Conservation (phyloP, 2,113 vertebrate species). For the Scomber japonicus region DNA sequence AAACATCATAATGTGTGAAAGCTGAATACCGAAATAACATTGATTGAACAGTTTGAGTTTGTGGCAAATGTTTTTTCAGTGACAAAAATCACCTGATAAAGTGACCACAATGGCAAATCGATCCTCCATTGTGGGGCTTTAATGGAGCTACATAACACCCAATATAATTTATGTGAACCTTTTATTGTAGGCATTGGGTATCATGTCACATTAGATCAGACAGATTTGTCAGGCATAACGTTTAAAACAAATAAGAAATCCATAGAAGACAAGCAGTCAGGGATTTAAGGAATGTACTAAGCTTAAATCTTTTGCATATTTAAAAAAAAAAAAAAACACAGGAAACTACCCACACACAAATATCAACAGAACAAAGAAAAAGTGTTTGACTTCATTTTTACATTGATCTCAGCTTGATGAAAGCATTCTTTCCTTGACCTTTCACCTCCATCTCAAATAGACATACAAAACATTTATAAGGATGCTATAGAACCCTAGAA, state of each 20-base stretch:
- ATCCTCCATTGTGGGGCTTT: neutral
- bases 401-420: conserved; percentile 83
- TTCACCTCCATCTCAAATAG: conserved; percentile 12
- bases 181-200: neutral
- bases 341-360: too few species aligned
- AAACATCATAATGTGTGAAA: neutral
- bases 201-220: neutral
- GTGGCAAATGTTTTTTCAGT: neutral
- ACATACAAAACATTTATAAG: conserved; percentile 8
- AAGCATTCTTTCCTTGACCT: conserved; percentile 31
- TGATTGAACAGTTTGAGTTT: neutral
- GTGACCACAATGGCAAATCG: conserved; percentile 3
- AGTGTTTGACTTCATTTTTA: conserved; percentile 26
- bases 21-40: too few species aligned
- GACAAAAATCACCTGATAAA: conserved; percentile 2
- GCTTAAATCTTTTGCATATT: too few species aligned
- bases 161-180: conserved; percentile 15
- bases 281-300: neutral
- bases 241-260: neutral
- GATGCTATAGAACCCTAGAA: neutral
- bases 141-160: conserved; percentile 4
- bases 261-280: neutral
- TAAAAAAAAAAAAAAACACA: too few species aligned
- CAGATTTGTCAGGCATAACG: neutral
- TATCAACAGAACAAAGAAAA: neutral